A percentile compares a stretch with the other conserved stretches of the same genome.
Evolutionary conservation across 2,113 vertebrate genomes (phyloP).

Genomic region (Tychaedon coryphoeus): DNA sequence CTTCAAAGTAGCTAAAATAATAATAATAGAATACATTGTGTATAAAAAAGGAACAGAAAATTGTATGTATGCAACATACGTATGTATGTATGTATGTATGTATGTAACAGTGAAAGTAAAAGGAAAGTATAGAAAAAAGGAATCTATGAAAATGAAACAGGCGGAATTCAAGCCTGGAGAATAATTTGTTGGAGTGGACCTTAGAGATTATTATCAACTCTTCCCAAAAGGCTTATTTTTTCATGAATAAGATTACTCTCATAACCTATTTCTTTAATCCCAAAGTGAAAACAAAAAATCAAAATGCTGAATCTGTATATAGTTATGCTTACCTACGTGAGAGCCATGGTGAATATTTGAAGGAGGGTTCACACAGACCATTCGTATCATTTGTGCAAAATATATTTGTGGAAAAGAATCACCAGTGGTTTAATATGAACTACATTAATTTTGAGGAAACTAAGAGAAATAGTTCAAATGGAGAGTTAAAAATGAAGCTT

Average conservation of each 20-base stretch:
- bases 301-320: background rate
- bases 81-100: background rate
- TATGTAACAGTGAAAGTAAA: background rate
- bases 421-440: background rate
- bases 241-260: background rate
- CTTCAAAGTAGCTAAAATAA: background rate
- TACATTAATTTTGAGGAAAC: background rate
- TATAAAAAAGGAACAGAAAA: background rate
- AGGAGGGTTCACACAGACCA: background rate
- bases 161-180: background rate
- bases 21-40: background rate
- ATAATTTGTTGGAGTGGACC: background rate
- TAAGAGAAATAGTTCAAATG: background rate
- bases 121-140: too few species aligned
- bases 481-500: background rate
- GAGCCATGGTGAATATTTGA: background rate
- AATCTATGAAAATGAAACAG: background rate
- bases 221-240: background rate
- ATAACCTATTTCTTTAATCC: background rate
- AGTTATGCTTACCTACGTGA: background rate
- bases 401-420: background rate
- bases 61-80: background rate
- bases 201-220: background rate
- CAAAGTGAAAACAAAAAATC: background rate
- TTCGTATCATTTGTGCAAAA: accelerated